Evolutionary conservation across 2,113 vertebrate genomes (phyloP), one percentile per base, ranked within the genome.

Genomic region (Antennarius striatus): DNA sequence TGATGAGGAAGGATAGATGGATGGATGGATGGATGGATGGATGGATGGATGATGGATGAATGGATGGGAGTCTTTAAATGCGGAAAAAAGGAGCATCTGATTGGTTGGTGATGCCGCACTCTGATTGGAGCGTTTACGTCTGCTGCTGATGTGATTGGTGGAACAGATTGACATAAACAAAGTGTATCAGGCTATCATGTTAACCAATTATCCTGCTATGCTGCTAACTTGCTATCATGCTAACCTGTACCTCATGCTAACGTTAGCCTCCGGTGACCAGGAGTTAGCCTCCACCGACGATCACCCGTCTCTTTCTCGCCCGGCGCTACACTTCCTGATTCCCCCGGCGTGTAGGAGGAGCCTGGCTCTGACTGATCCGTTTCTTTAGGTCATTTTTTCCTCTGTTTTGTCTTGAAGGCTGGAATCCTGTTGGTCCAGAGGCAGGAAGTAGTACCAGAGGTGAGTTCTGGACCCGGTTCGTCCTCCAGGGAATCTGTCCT

Each of bases 71-170:
- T 13, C 11, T 10, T 4, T 13, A 16, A 16, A 10, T 39, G 49
- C 10, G 22, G 32, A 40, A 15, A 17, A 29, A 28, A 13, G 48
- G 52, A 75, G 76, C 56, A 71, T 1, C 77, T 66, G 67, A n/a
- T 58, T 73, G 82, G 90, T 89, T 84, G 77, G 81, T 89, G 88
- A 89, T 48, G 43, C 61, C 59, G 68, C 47, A 58, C 64, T 76
- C 60, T 65, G 86, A 91, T 54, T 84, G 81, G 89, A 85, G 81
- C 56, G 3, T 77, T 86, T 68, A 73, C 80, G 80, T 73, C 77
- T 63, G 63, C 57, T 17, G 76, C 75, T 59, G 62, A 55, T 63
- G 71, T 88, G 89, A 93, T 87, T 83, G 89, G 91, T 89, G 55
- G 74, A 71, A 49, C 61, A 82, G 88, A 90, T 89, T 79, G 59